A percentile compares a stretch with the other conserved stretches of the same genome.
phyloP scores from a whole-genome alignment of 2,888 invertebrate genomes.

The Sinopyrophorus schimmeli region DNA sequence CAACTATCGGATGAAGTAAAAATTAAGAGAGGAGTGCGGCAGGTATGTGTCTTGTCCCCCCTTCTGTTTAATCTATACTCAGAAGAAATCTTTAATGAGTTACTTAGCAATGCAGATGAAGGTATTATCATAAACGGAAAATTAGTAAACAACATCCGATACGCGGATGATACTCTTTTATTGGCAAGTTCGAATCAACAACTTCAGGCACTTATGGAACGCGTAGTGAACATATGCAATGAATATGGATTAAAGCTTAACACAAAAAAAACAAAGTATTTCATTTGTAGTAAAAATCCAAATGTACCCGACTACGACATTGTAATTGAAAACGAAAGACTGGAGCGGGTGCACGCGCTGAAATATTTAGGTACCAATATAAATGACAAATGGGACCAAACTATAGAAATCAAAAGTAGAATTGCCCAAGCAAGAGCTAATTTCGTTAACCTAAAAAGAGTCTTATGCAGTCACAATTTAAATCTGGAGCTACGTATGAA shows the following conservation, averaged over 20 bases:
- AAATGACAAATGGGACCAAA: too few relatives aligned
- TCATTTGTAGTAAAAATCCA: too few relatives aligned
- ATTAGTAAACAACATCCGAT: neutral
- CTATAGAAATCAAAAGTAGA: too few relatives aligned
- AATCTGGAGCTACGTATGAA: too few relatives aligned
- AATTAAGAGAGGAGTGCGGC: conserved; percentile 10
- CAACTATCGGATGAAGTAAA: conserved; percentile 11
- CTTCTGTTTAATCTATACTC: conserved; percentile 6
- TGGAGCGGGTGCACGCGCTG: too few relatives aligned
- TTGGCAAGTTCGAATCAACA: neutral
- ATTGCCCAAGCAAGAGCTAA: too few relatives aligned
- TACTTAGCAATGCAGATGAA: neutral
- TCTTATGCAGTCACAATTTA: too few relatives aligned
- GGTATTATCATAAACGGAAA: conserved; percentile 3
- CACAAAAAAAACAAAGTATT: neutral
- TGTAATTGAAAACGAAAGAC: conserved; percentile 2
- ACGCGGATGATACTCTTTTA: conserved; percentile 1
- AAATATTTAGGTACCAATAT: too few relatives aligned
- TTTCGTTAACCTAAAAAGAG: too few relatives aligned
- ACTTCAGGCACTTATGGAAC: conserved; percentile 1
- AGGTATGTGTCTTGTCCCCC: conserved; percentile 7
- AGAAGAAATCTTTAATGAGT: conserved; percentile 14
- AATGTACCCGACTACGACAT: neutral
- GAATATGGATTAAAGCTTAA: conserved; percentile 1
- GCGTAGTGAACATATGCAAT: neutral